phyloP scores from a whole-genome alignment of 2,888 invertebrate genomes.

The Tenthredo distinguenda region DNA sequence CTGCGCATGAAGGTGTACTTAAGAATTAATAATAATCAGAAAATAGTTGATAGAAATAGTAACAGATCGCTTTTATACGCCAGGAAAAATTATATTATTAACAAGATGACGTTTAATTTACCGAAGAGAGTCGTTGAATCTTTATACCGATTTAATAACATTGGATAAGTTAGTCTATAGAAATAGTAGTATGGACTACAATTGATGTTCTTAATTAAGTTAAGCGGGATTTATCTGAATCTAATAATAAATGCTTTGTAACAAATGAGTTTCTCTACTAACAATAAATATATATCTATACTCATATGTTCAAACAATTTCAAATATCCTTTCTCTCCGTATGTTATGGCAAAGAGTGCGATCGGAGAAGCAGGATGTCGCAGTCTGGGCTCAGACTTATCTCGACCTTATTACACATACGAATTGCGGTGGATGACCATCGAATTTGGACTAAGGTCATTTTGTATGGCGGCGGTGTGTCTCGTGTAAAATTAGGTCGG shows the following conservation, averaged over 20 bases:
- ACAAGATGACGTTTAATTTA: background rate
- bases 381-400: conserved; percentile 5
- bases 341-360: background rate
- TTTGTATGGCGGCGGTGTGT: conserved; percentile 13
- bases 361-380: conserved; percentile 9
- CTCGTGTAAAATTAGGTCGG: conserved; percentile 33
- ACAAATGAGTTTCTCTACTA: background rate
- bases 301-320: background rate
- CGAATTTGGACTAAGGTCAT: conserved; percentile 43
- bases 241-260: background rate
- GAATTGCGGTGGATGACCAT: conserved; percentile 24
- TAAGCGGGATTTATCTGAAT: background rate
- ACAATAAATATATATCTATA: background rate
- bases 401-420: conserved; percentile 39
- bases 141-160: background rate
- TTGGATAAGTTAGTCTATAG: background rate
- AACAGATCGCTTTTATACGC: background rate
- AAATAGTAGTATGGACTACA: background rate
- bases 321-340: background rate
- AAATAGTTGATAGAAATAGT: background rate
- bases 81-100: background rate
- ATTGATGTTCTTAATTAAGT: background rate
- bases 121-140: background rate
- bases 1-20: background rate
- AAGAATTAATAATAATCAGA: background rate